These are phyloP conservation scores for Phaethon lepturus DNA, from an alignment of 2,113 vertebrate genomes.

Conservation along the genomic window DNA sequence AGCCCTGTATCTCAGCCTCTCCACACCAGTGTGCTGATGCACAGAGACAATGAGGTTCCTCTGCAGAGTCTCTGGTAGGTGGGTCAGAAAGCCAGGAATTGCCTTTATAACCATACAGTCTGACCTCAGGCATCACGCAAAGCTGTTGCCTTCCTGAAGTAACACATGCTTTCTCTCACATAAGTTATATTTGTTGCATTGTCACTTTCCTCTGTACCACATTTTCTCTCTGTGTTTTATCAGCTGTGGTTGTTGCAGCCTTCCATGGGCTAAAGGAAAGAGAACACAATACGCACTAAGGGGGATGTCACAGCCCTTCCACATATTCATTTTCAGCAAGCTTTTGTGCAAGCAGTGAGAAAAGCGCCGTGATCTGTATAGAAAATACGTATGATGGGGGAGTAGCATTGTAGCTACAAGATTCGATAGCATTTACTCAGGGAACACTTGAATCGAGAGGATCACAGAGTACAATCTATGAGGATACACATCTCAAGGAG, in stretches of 20 bases:
- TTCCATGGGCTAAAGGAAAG: background rate
- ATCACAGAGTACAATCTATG: background rate
- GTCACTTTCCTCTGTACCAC: background rate
- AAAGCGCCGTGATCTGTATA: background rate
- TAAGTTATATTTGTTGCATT: background rate
- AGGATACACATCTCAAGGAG: background rate
- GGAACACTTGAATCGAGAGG: background rate
- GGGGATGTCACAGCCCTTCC: background rate
- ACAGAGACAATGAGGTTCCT: background rate
- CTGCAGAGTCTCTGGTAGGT: background rate
- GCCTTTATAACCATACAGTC: background rate
- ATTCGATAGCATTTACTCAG: background rate
- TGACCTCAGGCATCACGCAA: background rate
- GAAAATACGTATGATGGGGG: background rate
- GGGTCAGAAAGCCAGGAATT: background rate
- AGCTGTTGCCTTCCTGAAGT: background rate
- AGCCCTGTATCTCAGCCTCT: background rate
- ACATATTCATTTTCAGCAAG: background rate
- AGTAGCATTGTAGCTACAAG: background rate
- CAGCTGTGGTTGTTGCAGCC: background rate
- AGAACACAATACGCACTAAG: background rate
- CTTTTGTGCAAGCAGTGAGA: constrained; percentile 12
- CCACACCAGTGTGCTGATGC: background rate
- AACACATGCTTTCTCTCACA: background rate
- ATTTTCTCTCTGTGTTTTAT: background rate